Evolutionary conservation across 2,113 vertebrate genomes (phyloP).

Genomic region (Galbula dea): DNA sequence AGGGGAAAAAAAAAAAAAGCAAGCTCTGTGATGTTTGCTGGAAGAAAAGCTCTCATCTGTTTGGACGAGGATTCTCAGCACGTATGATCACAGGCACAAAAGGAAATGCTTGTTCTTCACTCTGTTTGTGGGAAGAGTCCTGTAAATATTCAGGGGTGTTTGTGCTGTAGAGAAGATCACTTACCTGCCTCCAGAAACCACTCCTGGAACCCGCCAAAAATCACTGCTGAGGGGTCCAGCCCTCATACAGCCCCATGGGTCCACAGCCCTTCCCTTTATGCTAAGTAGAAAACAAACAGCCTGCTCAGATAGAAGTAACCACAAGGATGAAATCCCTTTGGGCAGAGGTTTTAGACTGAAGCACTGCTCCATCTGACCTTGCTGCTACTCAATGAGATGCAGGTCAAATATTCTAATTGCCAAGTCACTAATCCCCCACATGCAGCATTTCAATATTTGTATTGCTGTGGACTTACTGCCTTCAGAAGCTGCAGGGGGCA

Average conservation of each 20-base stretch:
- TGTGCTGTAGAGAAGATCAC: neutral
- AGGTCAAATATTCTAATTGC: conserved; percentile 49
- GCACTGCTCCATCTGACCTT: neutral
- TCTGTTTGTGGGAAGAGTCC: neutral
- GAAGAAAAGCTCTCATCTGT: conserved; percentile 15
- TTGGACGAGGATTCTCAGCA: conserved; percentile 45
- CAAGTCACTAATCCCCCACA: neutral
- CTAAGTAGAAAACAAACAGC: neutral
- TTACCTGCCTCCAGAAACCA: neutral
- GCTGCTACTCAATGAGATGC: neutral
- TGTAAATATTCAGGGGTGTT: conserved; percentile 11
- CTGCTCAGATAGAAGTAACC: neutral
- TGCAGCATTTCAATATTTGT: neutral
- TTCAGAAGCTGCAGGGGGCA: neutral
- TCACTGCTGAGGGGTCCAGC: neutral
- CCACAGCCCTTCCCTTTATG: neutral
- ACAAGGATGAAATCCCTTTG: neutral
- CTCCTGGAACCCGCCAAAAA: neutral
- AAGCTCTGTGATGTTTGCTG: neutral
- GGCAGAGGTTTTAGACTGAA: conserved; percentile 28
- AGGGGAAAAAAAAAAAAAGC: fast-evolving
- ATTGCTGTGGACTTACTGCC: neutral
- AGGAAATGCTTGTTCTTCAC: neutral
- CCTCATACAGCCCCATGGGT: fast-evolving
- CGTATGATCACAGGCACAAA: conserved; percentile 21